phyloP scores from a whole-genome alignment of 2,888 invertebrate species.

The Latrodectus elegans region DNA sequence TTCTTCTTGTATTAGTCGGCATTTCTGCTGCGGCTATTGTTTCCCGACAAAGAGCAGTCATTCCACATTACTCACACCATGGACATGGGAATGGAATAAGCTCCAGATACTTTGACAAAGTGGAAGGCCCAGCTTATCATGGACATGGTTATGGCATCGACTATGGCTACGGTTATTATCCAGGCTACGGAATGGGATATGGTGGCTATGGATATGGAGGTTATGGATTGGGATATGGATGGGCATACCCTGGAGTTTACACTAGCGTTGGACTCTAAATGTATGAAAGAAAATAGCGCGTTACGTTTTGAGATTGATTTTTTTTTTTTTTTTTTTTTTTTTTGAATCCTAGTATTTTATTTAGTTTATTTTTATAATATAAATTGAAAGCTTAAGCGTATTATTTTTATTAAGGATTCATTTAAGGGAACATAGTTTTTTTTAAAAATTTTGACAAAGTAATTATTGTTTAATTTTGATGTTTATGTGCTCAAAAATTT shows the following conservation, averaged over 20 bases:
- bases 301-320: no score
- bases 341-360: no score
- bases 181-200: neutral
- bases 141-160: neutral
- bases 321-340: no score
- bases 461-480: no score
- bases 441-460: no score
- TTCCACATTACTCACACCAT: neutral
- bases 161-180: neutral
- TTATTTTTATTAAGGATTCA: no score
- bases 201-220: neutral
- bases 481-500: no score
- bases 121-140: neutral
- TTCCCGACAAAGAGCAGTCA: neutral
- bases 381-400: no score
- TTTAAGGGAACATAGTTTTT: no score
- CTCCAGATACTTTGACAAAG: constrained; percentile 16
- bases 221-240: neutral
- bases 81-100: constrained; percentile 9
- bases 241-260: neutral
- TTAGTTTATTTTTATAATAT: no score
- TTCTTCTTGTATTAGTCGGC: neutral
- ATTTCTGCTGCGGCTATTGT: neutral
- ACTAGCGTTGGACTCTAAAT: neutral
- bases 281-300: no score